These are phyloP conservation scores for Coleophora flavipennella DNA, from an alignment of 2,888 invertebrate genomes.

Conservation along the genomic window DNA sequence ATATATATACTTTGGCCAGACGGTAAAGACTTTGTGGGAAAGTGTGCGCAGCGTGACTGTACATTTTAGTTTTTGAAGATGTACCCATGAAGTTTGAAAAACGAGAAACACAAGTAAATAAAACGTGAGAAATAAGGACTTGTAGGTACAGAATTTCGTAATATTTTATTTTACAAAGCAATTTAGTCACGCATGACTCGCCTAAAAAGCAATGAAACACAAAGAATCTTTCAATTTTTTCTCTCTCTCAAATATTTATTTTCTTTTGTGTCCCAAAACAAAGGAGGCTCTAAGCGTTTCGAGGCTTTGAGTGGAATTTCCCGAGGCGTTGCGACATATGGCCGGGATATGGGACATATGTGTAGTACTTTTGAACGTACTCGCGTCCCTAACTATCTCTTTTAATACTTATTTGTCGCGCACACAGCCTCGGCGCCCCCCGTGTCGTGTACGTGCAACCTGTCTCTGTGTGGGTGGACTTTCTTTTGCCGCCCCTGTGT, in stretches of 20 bases:
- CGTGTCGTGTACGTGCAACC: constrained; percentile 43
- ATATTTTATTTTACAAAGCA: no score
- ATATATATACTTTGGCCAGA: no score
- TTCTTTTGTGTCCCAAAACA: constrained; percentile 4
- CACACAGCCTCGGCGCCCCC: constrained; percentile 50
- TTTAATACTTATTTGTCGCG: constrained; percentile 68
- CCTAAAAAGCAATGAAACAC: no score
- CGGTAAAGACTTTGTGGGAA: no score
- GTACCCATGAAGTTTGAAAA: no score
- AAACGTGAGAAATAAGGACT: no score
- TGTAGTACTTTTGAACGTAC: constrained; percentile 7
- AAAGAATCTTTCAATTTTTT: no score
- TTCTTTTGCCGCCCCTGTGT: constrained; percentile 63
- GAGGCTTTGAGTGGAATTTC: constrained; percentile 24
- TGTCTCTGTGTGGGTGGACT: constrained; percentile 56
- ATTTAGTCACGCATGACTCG: no score
- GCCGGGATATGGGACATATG: constrained; percentile 33
- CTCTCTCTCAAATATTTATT: not conserved
- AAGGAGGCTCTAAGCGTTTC: not conserved
- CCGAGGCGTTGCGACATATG: constrained; percentile 34
- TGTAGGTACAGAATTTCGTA: no score
- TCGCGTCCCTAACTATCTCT: constrained; percentile 58
- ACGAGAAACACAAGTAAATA: no score
- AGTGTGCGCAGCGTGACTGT: no score
- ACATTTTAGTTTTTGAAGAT: no score